Evolutionary conservation across 64 coral and sea anemone genomes (phyloP).

Genomic region (Catalaphyllia jardinei): DNA sequence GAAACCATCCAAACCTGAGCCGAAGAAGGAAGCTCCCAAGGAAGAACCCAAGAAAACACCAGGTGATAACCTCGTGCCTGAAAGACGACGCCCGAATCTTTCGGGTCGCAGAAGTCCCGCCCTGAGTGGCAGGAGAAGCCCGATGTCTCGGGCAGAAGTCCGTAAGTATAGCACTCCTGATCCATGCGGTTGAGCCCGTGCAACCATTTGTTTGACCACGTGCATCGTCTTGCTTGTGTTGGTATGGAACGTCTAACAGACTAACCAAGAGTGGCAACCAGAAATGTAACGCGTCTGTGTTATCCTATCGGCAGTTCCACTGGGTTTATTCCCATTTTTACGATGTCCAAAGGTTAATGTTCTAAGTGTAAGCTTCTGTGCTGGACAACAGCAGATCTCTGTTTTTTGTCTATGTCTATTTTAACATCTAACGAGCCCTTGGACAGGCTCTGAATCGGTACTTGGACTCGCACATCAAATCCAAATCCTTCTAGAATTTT

Average conservation of each 20-base stretch:
- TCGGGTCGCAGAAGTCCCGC: conserved; percentile 59
- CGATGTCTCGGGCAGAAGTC: conserved; percentile 50
- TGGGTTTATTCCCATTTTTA: background rate
- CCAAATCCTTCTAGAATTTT: background rate
- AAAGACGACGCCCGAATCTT: conserved; percentile 2
- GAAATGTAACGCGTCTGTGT: background rate
- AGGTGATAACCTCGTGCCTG: conserved; percentile 45
- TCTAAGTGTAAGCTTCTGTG: too few species aligned
- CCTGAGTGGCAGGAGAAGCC: conserved; percentile 66
- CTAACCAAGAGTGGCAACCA: conserved; percentile 1
- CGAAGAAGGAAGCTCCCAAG: background rate
- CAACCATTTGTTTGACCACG: background rate
- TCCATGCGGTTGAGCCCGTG: background rate
- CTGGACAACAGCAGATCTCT: too few species aligned
- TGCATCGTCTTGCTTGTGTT: background rate
- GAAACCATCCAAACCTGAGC: background rate
- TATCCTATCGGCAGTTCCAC: background rate
- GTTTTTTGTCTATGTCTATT: too few species aligned
- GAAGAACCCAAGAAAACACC: conserved; percentile 21
- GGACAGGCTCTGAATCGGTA: too few species aligned
- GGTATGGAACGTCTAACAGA: conserved; percentile 18
- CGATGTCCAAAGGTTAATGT: background rate
- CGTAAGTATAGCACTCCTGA: conserved; percentile 81
- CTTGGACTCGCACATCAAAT: too few species aligned
- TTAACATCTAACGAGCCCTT: too few species aligned